Conservation (phyloP, 2,113 vertebrate genomes). For the Corydoras maculifer region DNA sequence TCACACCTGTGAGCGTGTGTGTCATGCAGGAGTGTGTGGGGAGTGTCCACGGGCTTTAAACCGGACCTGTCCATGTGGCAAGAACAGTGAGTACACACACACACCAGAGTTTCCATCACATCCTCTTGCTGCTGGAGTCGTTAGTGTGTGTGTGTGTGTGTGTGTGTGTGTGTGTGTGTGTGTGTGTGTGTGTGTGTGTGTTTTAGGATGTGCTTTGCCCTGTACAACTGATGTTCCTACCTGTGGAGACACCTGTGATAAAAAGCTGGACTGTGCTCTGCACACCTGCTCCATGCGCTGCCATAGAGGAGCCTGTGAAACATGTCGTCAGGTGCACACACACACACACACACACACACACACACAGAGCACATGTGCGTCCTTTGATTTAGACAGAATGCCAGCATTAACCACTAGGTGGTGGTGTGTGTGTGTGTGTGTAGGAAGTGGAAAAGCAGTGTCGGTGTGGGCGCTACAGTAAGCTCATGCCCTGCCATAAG, state of each 20-base stretch:
- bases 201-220: slow-evolving; percentile 77
- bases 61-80: slow-evolving; percentile 86
- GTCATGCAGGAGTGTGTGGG: slow-evolving; percentile 80
- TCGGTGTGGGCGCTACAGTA: slow-evolving; percentile 85
- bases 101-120: slow-evolving; percentile 8
- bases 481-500: slow-evolving; percentile 82
- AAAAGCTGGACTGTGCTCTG: slow-evolving; percentile 79
- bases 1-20: slow-evolving; percentile 84
- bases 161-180: slow-evolving; percentile 34
- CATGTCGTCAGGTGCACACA: slow-evolving; percentile 80
- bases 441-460: slow-evolving; percentile 94
- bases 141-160: slow-evolving; percentile 32
- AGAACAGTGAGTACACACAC: slow-evolving; percentile 72
- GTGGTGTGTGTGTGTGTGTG: slow-evolving; percentile 16
- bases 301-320: slow-evolving; percentile 89
- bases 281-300: slow-evolving; percentile 93
- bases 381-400: background rate
- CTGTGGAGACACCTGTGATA: slow-evolving; percentile 92
- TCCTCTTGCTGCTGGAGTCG: background rate
- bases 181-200: slow-evolving; percentile 42
- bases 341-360: background rate
- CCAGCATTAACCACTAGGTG: slow-evolving; percentile 6
- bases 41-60: slow-evolving; percentile 85
- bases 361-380: background rate
- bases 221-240: slow-evolving; percentile 89